Conservation (phyloP, 2,113 vertebrate genomes). For the Cyprichromis sp. region DNA sequence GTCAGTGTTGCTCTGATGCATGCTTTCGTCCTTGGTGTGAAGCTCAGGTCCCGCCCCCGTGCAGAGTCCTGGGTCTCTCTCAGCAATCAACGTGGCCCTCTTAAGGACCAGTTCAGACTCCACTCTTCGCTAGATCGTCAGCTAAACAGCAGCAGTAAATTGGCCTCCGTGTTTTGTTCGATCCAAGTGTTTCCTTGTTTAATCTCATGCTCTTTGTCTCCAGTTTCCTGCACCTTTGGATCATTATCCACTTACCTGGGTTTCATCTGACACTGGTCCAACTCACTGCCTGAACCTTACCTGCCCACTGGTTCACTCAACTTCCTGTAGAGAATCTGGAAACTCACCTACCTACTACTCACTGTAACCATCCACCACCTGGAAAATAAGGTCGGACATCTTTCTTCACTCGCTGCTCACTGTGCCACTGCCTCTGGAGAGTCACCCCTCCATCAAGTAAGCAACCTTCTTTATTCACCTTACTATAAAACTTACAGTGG, state of each 20-base stretch:
- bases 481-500: not conserved
- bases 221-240: not conserved
- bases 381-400: not conserved
- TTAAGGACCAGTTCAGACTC: not conserved
- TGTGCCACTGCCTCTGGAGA: not conserved
- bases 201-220: not conserved
- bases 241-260: not conserved
- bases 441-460: not conserved
- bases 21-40: not conserved
- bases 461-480: not conserved
- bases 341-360: not conserved
- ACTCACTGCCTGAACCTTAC: not conserved
- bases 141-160: not conserved
- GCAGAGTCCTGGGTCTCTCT: not conserved
- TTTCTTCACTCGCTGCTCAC: not conserved
- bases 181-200: not conserved
- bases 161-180: not conserved
- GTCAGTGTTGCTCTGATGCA: not conserved
- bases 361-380: not conserved
- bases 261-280: not conserved
- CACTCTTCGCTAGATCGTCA: not conserved
- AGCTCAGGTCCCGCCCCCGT: rapidly evolving
- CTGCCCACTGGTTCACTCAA: not conserved
- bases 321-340: not conserved
- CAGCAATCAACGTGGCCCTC: not conserved